Conservation (phyloP, 37 sponge, comb jelly and placozoan species). For the Halisarca cf. caerulea region DNA sequence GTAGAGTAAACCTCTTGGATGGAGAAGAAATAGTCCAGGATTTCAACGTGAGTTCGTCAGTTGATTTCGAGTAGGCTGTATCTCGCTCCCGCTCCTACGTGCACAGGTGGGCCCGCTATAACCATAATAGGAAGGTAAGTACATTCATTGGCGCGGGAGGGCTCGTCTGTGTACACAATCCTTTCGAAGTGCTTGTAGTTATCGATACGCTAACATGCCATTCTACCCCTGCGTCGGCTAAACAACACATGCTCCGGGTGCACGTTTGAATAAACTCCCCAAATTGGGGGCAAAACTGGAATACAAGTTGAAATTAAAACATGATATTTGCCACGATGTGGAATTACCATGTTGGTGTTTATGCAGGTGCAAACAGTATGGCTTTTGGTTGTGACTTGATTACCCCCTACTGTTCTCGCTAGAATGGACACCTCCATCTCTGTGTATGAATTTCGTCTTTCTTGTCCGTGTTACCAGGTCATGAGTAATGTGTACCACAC, state of each 20-base stretch:
- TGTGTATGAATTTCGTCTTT: too few species aligned
- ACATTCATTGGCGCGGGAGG: constrained; percentile 31
- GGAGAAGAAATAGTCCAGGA: constrained; percentile 47
- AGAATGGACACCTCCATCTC: too few species aligned
- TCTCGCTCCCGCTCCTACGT: not conserved
- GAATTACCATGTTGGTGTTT: too few species aligned
- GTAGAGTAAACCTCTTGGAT: constrained; percentile 51
- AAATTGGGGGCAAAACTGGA: too few species aligned
- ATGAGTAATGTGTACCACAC: too few species aligned
- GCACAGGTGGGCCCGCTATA: constrained; percentile 11
- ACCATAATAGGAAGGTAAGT: not conserved
- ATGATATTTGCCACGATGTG: too few species aligned
- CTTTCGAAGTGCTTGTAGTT: not conserved
- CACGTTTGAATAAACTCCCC: too few species aligned
- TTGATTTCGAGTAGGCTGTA: not conserved
- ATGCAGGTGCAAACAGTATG: not conserved
- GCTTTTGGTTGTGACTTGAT: too few species aligned
- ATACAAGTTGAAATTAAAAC: too few species aligned
- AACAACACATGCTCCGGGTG: too few species aligned
- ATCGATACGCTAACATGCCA: constrained; percentile 13
- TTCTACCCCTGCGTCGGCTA: not conserved
- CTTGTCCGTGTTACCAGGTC: too few species aligned
- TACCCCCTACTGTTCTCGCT: too few species aligned
- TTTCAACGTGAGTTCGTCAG: constrained; percentile 41
- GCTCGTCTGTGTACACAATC: not conserved